phyloP scores from a whole-genome alignment of 2,888 invertebrate genomes.

The Herminia tarsipennalis region DNA sequence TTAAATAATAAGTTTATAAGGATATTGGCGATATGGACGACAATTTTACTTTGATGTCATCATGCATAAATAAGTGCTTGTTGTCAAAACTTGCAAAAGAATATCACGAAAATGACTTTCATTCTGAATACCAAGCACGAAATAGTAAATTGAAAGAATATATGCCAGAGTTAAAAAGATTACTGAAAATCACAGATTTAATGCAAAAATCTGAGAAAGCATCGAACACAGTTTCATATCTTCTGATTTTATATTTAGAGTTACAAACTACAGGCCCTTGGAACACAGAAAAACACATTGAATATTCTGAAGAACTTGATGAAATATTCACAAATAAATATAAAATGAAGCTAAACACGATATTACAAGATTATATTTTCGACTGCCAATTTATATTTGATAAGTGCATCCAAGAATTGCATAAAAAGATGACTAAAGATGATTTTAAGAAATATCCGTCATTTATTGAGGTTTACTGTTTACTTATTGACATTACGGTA shows the following conservation, averaged over 20 bases:
- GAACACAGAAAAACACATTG: slow-evolving; percentile 51
- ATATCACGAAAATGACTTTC: slow-evolving; percentile 57
- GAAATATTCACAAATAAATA: slow-evolving; percentile 53
- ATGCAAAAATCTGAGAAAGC: slow-evolving; percentile 36
- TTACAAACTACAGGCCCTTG: slow-evolving; percentile 57
- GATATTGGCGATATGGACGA: too few relatives aligned
- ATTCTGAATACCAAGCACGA: slow-evolving; percentile 59
- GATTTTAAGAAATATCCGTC: slow-evolving; percentile 71
- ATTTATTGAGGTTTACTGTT: slow-evolving; percentile 65
- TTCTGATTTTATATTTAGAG: slow-evolving; percentile 65
- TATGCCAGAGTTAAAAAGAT: slow-evolving; percentile 50
- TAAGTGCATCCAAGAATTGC: slow-evolving; percentile 59
- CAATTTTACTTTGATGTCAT: slow-evolving; percentile 32
- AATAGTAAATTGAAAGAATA: slow-evolving; percentile 51
- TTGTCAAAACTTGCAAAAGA: slow-evolving; percentile 63
- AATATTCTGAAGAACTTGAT: slow-evolving; percentile 55
- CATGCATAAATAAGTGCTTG: slow-evolving; percentile 52
- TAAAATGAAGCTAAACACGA: slow-evolving; percentile 48
- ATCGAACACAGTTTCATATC: slow-evolving; percentile 49
- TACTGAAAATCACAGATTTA: slow-evolving; percentile 53
- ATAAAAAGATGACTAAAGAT: slow-evolving; percentile 59
- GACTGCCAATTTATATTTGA: slow-evolving; percentile 67
- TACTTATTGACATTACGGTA: slow-evolving; percentile 59
- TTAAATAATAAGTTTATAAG: too few relatives aligned
- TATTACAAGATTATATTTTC: slow-evolving; percentile 51